Evolutionary conservation across 1,140 invertebrate species (phyloP).

Genomic region (Bombus confusus): DNA sequence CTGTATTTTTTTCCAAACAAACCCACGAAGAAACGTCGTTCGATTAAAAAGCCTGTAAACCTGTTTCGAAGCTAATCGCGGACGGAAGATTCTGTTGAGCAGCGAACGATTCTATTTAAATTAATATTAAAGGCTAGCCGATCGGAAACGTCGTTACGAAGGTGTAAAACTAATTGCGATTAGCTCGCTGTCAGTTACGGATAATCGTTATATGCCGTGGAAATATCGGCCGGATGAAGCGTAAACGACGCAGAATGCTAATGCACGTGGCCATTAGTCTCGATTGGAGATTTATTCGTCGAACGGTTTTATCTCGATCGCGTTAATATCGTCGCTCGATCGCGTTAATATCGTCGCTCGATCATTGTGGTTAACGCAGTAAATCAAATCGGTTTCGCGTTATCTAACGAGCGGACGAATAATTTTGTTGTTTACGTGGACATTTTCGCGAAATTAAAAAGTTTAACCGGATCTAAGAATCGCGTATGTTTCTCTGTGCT

Average conservation of each 20-base stretch:
- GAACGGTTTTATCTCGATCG: not conserved
- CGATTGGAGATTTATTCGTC: conserved; percentile 23
- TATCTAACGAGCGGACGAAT: not conserved
- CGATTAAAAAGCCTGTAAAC: no score
- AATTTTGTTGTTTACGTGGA: not conserved
- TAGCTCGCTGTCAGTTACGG: not conserved
- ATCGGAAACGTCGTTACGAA: not conserved
- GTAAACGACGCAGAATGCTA: not conserved
- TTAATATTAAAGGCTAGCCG: not conserved
- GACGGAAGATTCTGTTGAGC: no score
- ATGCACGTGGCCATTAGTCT: not conserved
- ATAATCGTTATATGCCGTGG: not conserved
- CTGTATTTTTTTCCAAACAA: no score
- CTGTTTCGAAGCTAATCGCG: not conserved
- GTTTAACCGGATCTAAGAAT: not conserved
- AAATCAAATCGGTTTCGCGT: not conserved
- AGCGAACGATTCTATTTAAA: not conserved
- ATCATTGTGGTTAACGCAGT: not conserved
- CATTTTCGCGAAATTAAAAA: not conserved
- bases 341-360: not conserved
- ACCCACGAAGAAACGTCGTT: no score
- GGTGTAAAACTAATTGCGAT: conserved; percentile 25
- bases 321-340: not conserved
- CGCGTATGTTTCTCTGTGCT: not conserved
- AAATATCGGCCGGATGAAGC: not conserved